These are phyloP conservation scores for Todiramphus saurophagus DNA, from an alignment of 2,113 vertebrate genomes.

Conservation along the genomic window DNA sequence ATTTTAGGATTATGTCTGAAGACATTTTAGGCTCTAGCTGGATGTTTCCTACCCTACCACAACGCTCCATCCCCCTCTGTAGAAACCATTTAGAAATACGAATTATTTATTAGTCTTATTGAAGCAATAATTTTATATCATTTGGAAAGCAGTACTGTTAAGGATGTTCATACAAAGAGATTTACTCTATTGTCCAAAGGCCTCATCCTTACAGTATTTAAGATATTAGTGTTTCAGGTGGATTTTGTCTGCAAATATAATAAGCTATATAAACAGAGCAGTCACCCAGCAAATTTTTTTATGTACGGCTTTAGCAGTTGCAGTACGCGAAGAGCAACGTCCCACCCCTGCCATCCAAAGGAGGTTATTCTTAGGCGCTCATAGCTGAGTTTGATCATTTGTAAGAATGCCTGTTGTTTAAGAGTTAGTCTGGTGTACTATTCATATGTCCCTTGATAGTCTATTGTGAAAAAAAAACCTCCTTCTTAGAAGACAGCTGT, in stretches of 20 bases:
- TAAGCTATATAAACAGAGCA: background rate
- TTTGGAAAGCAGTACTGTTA: background rate
- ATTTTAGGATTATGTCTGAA: conserved; percentile 60
- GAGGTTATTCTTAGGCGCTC: conserved; percentile 40
- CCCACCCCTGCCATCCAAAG: background rate
- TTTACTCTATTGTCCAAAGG: background rate
- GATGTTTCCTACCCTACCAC: background rate
- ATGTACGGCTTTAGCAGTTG: background rate
- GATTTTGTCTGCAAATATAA: background rate
- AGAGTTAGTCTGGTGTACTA: conserved; percentile 13
- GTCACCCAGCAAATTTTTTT: background rate
- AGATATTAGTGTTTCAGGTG: background rate
- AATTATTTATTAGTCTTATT: conserved; percentile 49
- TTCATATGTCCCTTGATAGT: conserved; percentile 43
- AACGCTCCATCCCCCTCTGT: background rate
- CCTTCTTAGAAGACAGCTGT: conserved; percentile 60
- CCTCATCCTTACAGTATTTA: background rate
- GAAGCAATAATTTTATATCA: background rate
- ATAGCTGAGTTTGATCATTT: conserved; percentile 38
- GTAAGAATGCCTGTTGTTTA: conserved; percentile 40
- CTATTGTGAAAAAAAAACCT: background rate
- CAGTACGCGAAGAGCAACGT: background rate
- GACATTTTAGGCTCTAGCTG: conserved; percentile 20
- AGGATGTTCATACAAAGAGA: background rate
- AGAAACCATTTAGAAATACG: conserved; percentile 23